phyloP scores from a whole-genome alignment of 2,888 invertebrate genomes.

The Epinotia demarniana region DNA sequence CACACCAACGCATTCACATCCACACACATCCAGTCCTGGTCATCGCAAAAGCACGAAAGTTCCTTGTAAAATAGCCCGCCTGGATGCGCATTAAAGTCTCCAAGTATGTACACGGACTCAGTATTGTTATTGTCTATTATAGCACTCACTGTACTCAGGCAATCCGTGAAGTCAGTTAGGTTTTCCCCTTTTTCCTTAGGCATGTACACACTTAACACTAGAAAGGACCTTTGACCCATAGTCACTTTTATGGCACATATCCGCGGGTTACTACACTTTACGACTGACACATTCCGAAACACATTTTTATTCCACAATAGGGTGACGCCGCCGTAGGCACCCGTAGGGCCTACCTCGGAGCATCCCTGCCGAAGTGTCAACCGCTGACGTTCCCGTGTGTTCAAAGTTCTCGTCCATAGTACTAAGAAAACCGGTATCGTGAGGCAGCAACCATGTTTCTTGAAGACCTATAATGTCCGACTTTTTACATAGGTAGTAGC shows the following conservation, averaged over 20 bases:
- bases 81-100: too few species aligned
- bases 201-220: background rate
- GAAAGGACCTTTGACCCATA: background rate
- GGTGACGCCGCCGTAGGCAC: background rate
- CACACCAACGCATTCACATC: background rate
- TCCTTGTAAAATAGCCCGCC: background rate
- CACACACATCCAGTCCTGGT: background rate
- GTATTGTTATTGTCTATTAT: too few species aligned
- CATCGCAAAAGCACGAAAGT: background rate
- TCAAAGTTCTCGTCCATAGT: background rate
- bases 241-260: background rate
- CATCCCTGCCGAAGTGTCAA: background rate
- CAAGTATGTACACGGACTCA: too few species aligned
- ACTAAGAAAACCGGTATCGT: background rate
- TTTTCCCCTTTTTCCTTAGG: background rate
- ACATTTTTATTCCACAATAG: background rate
- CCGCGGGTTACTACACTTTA: background rate
- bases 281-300: slow-evolving; percentile 3
- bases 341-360: background rate
- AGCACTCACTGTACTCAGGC: background rate
- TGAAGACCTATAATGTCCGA: background rate
- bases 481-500: background rate
- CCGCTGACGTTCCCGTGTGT: background rate
- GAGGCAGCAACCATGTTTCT: background rate
- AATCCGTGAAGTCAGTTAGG: slow-evolving; percentile 1